Percentiles rank a stretch among this genome's conserved stretches.
Conservation (phyloP, 1,140 invertebrate species). For the Drosophila repletoides region DNA sequence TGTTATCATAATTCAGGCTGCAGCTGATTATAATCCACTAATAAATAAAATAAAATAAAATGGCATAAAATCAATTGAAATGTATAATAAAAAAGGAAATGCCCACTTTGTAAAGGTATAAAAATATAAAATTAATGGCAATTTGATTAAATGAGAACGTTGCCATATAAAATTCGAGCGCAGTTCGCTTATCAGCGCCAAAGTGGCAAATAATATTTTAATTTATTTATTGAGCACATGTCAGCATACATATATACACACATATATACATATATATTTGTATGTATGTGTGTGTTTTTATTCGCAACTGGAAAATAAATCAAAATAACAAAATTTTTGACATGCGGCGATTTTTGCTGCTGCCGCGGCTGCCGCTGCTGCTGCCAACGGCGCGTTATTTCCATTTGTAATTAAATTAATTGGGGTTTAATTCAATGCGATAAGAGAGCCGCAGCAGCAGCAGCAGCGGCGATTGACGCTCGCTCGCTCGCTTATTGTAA, state of each 20-base stretch:
- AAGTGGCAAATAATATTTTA: constrained; percentile 72
- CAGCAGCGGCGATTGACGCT: constrained; percentile 32
- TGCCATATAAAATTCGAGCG: background rate
- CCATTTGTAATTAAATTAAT: constrained; percentile 82
- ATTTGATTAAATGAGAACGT: constrained; percentile 10
- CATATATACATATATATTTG: constrained; percentile 2
- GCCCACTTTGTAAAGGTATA: constrained; percentile 10
- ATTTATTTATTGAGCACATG: constrained; percentile 71
- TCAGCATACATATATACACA: constrained; percentile 6
- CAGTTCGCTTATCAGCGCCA: constrained; percentile 48
- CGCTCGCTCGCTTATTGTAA: constrained; percentile 56
- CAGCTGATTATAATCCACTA: no score
- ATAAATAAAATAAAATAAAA: no score
- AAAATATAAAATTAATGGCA: constrained; percentile 14
- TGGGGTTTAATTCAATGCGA: constrained; percentile 81
- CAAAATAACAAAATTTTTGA: constrained; percentile 65
- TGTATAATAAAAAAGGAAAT: constrained; percentile 13
- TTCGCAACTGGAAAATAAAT: constrained; percentile 59
- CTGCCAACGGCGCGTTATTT: constrained; percentile 64
- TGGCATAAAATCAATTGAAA: constrained; percentile 11
- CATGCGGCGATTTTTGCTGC: constrained; percentile 31
- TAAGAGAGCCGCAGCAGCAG: constrained; percentile 33
- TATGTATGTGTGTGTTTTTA: constrained; percentile 5
- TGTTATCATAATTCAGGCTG: no score
- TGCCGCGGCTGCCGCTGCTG: constrained; percentile 10